Base-by-base conservation (phyloP, 2,113 vertebrate species). In the Rafetus swinhoei region DNA sequence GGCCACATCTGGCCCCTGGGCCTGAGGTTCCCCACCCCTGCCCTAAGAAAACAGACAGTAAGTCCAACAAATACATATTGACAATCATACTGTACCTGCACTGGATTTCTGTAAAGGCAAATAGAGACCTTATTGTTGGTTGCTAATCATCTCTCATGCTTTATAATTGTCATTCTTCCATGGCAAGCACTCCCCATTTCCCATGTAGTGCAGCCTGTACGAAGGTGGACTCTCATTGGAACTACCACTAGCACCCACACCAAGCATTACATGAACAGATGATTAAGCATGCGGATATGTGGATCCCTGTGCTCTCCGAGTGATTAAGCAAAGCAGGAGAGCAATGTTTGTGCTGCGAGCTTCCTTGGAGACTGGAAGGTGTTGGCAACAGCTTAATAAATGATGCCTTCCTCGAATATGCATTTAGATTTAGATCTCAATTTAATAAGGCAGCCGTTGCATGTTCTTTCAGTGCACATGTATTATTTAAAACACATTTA, bases 401-500 rank as follows among this genome's bases (percentile, higher is more conserved):
- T 88, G 6, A 84, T 87, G 39, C 39, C 27, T 89, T 95, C 90
- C 29, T 39, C 56, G 88, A 88, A 90, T 86, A 65, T 15, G 72
- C 72, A 80, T 92, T 95, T 95, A 92, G 90, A 94, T 95, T 93
- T 93, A 95, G 85, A 95, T 90, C 79, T 95, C 84, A 35, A 54
- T 95, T 95, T 95, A 92, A 93, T 95, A 94, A 94, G 84, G 60
- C 87, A 94, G 54, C 83, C 8, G 15, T 94, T 79, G 74, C 87
- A 77, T 96, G 54, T 93, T 95, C 89, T 95, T 95, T 83, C 91
- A 88, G 90, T 89, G 92, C 84, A 95, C 72, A 95, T 96, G 84
- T 56, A 95, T 97, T 95, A 96, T 96, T 97, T 88, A 95, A 95
- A 96, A 95, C 95, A 90, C 85, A 91, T 96, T 95, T 96, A 95